phyloP scores from a whole-genome alignment of 2,888 invertebrate genomes.

The Tromatobia lineatoria region DNA sequence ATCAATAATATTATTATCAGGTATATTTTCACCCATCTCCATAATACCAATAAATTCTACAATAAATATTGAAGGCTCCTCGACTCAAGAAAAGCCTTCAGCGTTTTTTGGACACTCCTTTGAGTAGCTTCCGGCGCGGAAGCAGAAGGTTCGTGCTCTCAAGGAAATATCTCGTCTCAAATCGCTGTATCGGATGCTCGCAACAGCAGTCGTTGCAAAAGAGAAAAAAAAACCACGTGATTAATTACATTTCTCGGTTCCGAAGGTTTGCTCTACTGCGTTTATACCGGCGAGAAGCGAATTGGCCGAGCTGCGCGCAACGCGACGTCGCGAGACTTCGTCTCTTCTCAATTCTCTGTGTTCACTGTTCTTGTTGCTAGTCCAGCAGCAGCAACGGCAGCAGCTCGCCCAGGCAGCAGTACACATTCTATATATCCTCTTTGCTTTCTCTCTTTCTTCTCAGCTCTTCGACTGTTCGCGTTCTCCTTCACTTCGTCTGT shows the following conservation, averaged over 20 bases:
- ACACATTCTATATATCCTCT: conserved; percentile 57
- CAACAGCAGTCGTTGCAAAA: conserved; percentile 36
- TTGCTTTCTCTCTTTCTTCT: conserved; percentile 22
- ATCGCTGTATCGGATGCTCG: conserved; percentile 40
- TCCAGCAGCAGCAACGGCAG: conserved; percentile 55
- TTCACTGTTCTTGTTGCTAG: conserved; percentile 64
- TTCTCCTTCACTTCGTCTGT: conserved; percentile 35
- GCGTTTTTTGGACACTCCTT: conserved; percentile 29
- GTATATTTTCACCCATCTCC: not conserved
- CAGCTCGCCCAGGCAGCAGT: conserved; percentile 51
- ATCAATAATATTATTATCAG: not conserved
- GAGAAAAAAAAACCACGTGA: conserved; percentile 74
- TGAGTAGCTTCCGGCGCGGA: conserved; percentile 55
- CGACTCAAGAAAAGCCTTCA: not conserved
- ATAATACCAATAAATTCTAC: not conserved
- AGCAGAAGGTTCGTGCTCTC: conserved; percentile 30
- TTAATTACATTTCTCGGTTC: conserved; percentile 81
- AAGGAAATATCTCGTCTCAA: conserved; percentile 35
- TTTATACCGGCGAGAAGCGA: conserved; percentile 42
- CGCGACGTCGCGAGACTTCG: conserved; percentile 18
- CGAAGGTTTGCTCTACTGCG: conserved; percentile 62
- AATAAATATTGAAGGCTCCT: not conserved
- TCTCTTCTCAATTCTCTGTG: conserved; percentile 31
- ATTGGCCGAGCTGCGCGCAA: conserved; percentile 32
- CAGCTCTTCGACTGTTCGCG: conserved; percentile 37